These are phyloP conservation scores for Podarcis muralis DNA, from an alignment of 2,113 vertebrate species.

Conservation along the genomic window DNA sequence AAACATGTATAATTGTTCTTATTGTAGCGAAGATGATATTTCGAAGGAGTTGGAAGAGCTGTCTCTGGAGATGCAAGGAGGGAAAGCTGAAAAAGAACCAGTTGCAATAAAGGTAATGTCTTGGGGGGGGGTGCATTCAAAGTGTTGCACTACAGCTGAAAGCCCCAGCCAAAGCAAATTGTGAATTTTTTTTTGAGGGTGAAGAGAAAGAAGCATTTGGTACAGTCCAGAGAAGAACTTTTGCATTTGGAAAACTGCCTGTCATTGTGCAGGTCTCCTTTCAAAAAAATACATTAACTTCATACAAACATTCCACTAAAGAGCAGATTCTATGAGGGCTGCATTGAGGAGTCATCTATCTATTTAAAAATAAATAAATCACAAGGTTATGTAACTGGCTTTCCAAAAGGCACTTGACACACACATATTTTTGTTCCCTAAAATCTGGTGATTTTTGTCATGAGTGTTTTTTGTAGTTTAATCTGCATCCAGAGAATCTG, in stretches of 20 bases:
- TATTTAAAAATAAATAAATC: background rate
- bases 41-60: slow-evolving; percentile 95
- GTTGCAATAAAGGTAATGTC: slow-evolving; percentile 74
- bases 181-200: background rate
- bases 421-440: background rate
- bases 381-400: background rate
- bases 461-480: background rate
- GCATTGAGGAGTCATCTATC: background rate
- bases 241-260: background rate
- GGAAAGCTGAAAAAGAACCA: slow-evolving; percentile 79
- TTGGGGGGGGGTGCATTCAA: background rate
- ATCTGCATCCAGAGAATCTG: background rate
- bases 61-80: slow-evolving; percentile 86
- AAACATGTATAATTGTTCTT: slow-evolving; percentile 46
- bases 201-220: background rate
- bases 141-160: background rate
- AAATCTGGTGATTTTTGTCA: background rate
- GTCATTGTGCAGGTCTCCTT: background rate
- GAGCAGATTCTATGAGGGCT: background rate
- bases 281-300: background rate
- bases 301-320: background rate
- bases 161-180: background rate
- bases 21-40: slow-evolving; percentile 95
- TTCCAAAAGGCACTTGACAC: background rate
- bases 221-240: background rate